Conservation (phyloP, 2,888 invertebrate genomes). For the Seira ritae region DNA sequence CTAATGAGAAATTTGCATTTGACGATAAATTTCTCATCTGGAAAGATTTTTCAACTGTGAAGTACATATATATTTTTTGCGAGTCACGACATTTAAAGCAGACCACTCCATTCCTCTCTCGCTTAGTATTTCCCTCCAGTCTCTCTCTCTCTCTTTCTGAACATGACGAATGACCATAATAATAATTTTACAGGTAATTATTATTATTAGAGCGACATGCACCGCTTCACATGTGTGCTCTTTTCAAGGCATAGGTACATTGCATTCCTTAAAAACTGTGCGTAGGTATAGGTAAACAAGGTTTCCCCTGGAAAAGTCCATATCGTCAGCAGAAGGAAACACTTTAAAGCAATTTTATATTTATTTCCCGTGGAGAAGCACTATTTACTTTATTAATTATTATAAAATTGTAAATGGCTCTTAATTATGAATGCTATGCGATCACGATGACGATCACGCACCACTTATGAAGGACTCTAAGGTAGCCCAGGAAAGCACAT, state of each 20-base stretch:
- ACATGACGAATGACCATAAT: slow-evolving; percentile 7
- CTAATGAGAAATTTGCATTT: slow-evolving; percentile 36
- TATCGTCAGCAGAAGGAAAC: background rate
- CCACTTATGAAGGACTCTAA: no score
- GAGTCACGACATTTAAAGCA: background rate
- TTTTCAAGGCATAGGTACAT: no score
- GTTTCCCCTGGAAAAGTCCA: background rate
- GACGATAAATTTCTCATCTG: slow-evolving; percentile 8
- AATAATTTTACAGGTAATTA: slow-evolving; percentile 3
- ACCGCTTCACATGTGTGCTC: background rate
- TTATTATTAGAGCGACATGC: background rate
- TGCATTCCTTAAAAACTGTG: no score
- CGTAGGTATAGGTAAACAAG: no score
- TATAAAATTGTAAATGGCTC: slow-evolving; percentile 2
- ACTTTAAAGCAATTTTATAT: background rate
- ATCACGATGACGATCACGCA: background rate
- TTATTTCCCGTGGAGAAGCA: background rate
- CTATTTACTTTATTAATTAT: slow-evolving; percentile 13
- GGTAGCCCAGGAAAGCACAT: no score
- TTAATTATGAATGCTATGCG: slow-evolving; percentile 1
- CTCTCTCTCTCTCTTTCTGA: slow-evolving; percentile 6
- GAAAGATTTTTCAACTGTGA: background rate
- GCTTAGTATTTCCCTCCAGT: background rate
- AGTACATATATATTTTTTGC: background rate
- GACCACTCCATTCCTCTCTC: background rate